Base-by-base conservation (phyloP, 2,888 invertebrate genomes). In the Odontocolon sp. region DNA sequence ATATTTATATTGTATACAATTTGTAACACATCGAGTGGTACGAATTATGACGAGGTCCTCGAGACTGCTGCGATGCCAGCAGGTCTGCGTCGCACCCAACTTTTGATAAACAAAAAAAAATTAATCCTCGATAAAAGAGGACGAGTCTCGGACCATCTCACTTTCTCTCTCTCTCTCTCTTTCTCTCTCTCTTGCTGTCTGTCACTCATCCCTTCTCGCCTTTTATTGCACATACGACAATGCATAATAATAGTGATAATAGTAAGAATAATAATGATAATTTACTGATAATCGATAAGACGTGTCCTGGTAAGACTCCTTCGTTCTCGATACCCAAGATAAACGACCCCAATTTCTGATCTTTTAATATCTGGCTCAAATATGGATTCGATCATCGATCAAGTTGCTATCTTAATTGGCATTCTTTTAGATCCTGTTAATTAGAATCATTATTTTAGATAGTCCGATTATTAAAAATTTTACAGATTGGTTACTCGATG, bases 21-120 rank as follows among this genome's bases (percentile, higher is more conserved):
- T 33, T 45, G 67, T 67, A 64, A 77, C 61, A 71, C 61, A 68
- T 47, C 18, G 57, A 72, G n/a, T 71, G 50, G 77, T 68, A 72
- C 77, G 56, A 61, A 71, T 38, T 47, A 57, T 72, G 40, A 57
- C 40, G 68, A 77, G 77, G 72, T 77, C 72, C 77, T 71, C 71
- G 76, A 50, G 52, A 45, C 71, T 61, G 72, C 71, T 72, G 72
- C 72, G 40, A 71, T 71, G 64, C 79, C 79, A 77, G 79, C 77
- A 74, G 77, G 79, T 77, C 77, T 74, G 45, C 77, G 67, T 70
- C 74, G 77, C 66, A 54, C 63, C 63, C 72, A 69, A 54, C 47
- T 66, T 42, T 56, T 50, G 14, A n/a, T 28, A 38, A 50, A 11
- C 8, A 33, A 42, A 18, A 64, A n/a, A n/a, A n/a, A n/a, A n/a